These are phyloP conservation scores for Melinaea menophilus DNA, from an alignment of 2,888 invertebrate species.

Conservation along the genomic window DNA sequence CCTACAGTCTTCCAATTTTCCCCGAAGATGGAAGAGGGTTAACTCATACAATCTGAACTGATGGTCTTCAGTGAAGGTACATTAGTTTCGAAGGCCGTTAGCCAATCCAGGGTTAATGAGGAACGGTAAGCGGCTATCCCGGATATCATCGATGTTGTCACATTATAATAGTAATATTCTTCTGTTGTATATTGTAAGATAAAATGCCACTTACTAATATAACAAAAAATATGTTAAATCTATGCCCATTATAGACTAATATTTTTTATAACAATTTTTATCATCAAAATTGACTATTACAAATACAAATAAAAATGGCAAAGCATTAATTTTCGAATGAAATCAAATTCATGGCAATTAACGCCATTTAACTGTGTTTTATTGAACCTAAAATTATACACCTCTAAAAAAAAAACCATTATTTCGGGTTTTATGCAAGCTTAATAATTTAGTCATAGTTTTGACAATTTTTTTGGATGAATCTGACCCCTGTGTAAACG, in stretches of 20 bases:
- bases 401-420: too few relatives aligned
- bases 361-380: too few relatives aligned
- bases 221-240: background rate
- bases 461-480: background rate
- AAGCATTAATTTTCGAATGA: too few relatives aligned
- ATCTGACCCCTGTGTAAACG: conserved; percentile 2
- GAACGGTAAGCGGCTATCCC: conserved; percentile 60
- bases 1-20: conserved; percentile 59
- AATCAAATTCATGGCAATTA: too few relatives aligned
- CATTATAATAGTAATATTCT: conserved; percentile 49
- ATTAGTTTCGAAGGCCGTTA: conserved; percentile 56
- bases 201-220: background rate
- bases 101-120: conserved; percentile 61
- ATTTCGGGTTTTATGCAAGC: too few relatives aligned
- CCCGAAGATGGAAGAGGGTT: conserved; percentile 55
- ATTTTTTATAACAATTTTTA: background rate
- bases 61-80: conserved; percentile 40
- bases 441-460: too few relatives aligned
- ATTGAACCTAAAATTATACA: too few relatives aligned
- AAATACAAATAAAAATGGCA: too few relatives aligned
- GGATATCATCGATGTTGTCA: conserved; percentile 45
- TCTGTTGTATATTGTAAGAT: conserved; percentile 38
- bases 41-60: conserved; percentile 52
- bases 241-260: background rate
- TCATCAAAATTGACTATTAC: background rate